Conservation (phyloP, 2,888 invertebrate genomes). For the Chelonus formosanus region DNA sequence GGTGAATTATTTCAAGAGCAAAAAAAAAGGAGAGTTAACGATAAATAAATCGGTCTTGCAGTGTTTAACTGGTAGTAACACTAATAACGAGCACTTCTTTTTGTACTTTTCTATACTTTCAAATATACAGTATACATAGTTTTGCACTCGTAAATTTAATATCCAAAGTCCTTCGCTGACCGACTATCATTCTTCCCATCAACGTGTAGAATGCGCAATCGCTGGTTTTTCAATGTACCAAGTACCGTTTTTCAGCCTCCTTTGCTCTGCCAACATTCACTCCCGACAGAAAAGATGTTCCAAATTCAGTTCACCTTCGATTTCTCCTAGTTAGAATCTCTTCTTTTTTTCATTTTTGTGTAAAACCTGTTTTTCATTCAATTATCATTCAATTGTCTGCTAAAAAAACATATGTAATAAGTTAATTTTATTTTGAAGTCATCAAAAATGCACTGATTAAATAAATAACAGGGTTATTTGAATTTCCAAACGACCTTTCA, state of each 20-base stretch:
- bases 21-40: too few species aligned
- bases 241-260: conserved; percentile 50
- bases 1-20: not conserved
- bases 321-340: conserved; percentile 17
- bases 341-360: not conserved
- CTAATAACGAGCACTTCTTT: not conserved
- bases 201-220: not conserved
- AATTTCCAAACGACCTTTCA: too few species aligned
- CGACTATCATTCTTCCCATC: conserved; percentile 12
- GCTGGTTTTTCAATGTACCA: conserved; percentile 21
- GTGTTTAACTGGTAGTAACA: not conserved
- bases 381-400: not conserved
- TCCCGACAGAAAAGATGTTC: not conserved
- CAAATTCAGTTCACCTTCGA: conserved; percentile 25
- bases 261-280: conserved; percentile 16
- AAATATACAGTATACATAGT: too few species aligned
- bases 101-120: too few species aligned
- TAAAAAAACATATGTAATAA: too few species aligned
- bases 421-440: too few species aligned
- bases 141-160: too few species aligned
- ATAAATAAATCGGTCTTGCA: not conserved
- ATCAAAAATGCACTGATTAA: too few species aligned
- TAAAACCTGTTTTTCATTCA: too few species aligned
- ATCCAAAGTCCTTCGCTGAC: not conserved
- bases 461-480: too few species aligned